These are phyloP conservation scores for Drosophila stalkeri DNA, from an alignment of 2,888 invertebrate species.

Conservation along the genomic window DNA sequence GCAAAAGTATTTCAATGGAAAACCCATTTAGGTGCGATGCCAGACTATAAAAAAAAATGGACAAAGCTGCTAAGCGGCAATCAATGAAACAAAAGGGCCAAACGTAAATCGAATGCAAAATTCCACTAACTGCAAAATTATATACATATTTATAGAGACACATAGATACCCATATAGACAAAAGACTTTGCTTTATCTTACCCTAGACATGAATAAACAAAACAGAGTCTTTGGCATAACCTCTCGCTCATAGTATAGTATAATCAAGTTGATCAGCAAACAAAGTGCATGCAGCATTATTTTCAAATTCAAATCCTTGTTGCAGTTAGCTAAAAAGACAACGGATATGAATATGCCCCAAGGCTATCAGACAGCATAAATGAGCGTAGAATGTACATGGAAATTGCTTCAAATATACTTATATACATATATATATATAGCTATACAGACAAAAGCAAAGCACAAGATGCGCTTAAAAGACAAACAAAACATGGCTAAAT, in stretches of 20 bases:
- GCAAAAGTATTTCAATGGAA: conserved; percentile 28
- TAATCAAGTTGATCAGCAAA: conserved; percentile 52
- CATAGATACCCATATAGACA: not conserved
- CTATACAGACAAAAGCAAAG: conserved; percentile 8
- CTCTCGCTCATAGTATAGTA: conserved; percentile 32
- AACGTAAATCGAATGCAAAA: conserved; percentile 9
- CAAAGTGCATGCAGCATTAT: conserved; percentile 37
- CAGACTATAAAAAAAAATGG: conserved; percentile 1
- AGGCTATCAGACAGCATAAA: conserved; percentile 80
- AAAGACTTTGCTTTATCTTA: conserved; percentile 31
- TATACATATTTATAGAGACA: not conserved
- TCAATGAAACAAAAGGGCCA: conserved; percentile 2
- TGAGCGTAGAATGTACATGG: conserved; percentile 76
- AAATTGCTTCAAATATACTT: conserved; percentile 51
- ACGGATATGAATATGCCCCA: conserved; percentile 78
- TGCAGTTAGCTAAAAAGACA: conserved; percentile 58
- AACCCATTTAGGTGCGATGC: conserved; percentile 23
- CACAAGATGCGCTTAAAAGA: conserved; percentile 40
- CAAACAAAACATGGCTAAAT: conserved; percentile 70
- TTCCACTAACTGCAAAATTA: not conserved
- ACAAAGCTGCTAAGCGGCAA: conserved; percentile 40
- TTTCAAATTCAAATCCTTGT: conserved; percentile 7
- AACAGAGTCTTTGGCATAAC: conserved; percentile 16
- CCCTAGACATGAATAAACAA: conserved; percentile 40
- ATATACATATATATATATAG: conserved; percentile 1